These are phyloP conservation scores for Nymphalis urticae DNA, from an alignment of 2,888 invertebrate genomes.

Conservation along the genomic window DNA sequence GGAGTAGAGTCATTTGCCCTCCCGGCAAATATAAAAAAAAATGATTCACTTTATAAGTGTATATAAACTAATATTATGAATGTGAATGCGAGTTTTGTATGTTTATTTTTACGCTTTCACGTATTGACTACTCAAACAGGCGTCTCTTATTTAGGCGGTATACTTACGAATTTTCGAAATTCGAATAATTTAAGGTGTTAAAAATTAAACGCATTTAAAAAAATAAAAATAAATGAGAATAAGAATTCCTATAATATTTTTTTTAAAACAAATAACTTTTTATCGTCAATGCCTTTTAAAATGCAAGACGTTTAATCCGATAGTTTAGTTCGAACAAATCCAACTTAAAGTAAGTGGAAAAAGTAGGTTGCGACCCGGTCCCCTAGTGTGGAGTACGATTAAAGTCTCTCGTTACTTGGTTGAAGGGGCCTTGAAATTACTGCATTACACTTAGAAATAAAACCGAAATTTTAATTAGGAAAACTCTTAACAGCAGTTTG, in stretches of 20 bases:
- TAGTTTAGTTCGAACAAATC: slow-evolving; percentile 3
- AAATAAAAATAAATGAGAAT: not conserved
- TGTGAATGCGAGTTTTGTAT: too few species aligned
- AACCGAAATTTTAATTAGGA: not conserved
- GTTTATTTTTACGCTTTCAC: too few species aligned
- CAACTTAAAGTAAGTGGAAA: slow-evolving; percentile 23
- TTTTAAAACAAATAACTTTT: not conserved
- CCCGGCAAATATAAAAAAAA: too few species aligned
- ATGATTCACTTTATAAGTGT: too few species aligned
- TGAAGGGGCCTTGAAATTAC: slow-evolving; percentile 1
- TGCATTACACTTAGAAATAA: not conserved
- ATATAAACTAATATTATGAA: too few species aligned
- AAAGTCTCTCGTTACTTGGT: slow-evolving; percentile 17
- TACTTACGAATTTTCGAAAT: too few species aligned
- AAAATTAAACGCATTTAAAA: too few species aligned
- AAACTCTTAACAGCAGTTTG: not conserved
- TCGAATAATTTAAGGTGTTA: too few species aligned
- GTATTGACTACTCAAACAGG: too few species aligned
- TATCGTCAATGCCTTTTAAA: not conserved
- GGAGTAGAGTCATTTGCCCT: too few species aligned
- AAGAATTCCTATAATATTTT: not conserved
- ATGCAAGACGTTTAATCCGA: not conserved
- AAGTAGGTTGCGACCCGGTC: slow-evolving; percentile 22
- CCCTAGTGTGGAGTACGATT: slow-evolving; percentile 2
- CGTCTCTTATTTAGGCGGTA: too few species aligned